These are phyloP conservation scores for Semnornis frantzii DNA, from an alignment of 2,113 vertebrate genomes.

Conservation along the genomic window DNA sequence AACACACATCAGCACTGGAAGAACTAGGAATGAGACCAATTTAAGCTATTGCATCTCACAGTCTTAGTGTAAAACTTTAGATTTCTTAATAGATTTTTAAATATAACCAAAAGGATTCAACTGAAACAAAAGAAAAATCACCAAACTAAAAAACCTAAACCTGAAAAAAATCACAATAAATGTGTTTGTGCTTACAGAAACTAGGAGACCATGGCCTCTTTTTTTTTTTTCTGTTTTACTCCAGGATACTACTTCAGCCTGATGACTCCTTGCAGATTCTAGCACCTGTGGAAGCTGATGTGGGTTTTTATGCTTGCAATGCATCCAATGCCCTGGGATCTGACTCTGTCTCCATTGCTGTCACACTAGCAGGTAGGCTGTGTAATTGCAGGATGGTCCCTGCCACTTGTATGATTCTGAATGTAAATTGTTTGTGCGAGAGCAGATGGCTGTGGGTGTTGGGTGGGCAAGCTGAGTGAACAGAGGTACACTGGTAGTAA, in stretches of 20 bases:
- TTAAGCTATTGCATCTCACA: neutral
- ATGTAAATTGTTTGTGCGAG: neutral
- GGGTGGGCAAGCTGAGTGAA: neutral
- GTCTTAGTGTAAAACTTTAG: neutral
- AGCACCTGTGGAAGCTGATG: conserved; percentile 86
- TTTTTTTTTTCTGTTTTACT: conserved; percentile 63
- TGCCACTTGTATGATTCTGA: neutral
- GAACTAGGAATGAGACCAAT: neutral
- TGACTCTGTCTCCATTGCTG: conserved; percentile 85
- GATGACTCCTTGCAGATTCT: conserved; percentile 89
- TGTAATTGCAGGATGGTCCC: neutral
- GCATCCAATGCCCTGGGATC: conserved; percentile 85
- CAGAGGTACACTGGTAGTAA: neutral
- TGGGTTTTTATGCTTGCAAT: conserved; percentile 92
- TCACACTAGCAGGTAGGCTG: conserved; percentile 86
- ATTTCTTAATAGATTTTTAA: neutral
- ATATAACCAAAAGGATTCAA: neutral
- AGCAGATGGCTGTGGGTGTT: neutral
- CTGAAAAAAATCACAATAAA: neutral
- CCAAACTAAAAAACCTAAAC: neutral
- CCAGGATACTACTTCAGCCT: conserved; percentile 85
- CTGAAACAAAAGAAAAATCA: neutral
- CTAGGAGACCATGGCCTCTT: neutral
- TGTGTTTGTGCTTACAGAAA: neutral
- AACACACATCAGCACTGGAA: neutral